Evolutionary conservation across 2,113 vertebrate genomes (phyloP).

Genomic region (Percopsis transmontana): DNA sequence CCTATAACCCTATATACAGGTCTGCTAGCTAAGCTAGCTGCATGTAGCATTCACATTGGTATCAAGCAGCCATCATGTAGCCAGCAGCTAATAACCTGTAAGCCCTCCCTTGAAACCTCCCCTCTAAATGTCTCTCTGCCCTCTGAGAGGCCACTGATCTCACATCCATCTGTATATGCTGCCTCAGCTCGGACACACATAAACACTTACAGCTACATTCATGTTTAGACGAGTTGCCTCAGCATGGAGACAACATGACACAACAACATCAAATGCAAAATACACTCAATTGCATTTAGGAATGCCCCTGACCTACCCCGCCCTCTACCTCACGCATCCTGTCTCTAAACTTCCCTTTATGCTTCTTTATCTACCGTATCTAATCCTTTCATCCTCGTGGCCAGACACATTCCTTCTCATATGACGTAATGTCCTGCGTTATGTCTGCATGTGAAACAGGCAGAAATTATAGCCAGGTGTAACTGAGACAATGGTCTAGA

Average conservation of each 20-base stretch:
- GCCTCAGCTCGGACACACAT: slow-evolving; percentile 56
- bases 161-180: slow-evolving; percentile 68
- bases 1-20: too few relatives aligned
- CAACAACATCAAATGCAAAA: slow-evolving; percentile 59
- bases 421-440: too few relatives aligned
- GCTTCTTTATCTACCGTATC: not conserved
- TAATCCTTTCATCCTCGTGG: too few relatives aligned
- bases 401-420: too few relatives aligned
- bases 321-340: slow-evolving; percentile 7
- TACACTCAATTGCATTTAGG: slow-evolving; percentile 55
- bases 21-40: too few relatives aligned
- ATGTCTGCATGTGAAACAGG: not conserved
- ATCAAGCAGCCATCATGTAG: slow-evolving; percentile 28
- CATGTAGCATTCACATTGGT: slow-evolving; percentile 2
- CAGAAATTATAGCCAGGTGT: not conserved
- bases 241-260: slow-evolving; percentile 68
- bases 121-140: slow-evolving; percentile 69
- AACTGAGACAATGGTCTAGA: not conserved
- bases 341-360: not conserved
- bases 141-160: slow-evolving; percentile 64
- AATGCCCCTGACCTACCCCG: slow-evolving; percentile 22
- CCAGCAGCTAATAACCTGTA: slow-evolving; percentile 54
- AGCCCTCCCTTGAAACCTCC: slow-evolving; percentile 47
- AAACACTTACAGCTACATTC: slow-evolving; percentile 39
- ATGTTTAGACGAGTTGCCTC: slow-evolving; percentile 69